A percentile compares a stretch with the other conserved stretches of the same genome.
phyloP scores from a whole-genome alignment of 1,140 invertebrate genomes.

The Aphis craccivora region DNA sequence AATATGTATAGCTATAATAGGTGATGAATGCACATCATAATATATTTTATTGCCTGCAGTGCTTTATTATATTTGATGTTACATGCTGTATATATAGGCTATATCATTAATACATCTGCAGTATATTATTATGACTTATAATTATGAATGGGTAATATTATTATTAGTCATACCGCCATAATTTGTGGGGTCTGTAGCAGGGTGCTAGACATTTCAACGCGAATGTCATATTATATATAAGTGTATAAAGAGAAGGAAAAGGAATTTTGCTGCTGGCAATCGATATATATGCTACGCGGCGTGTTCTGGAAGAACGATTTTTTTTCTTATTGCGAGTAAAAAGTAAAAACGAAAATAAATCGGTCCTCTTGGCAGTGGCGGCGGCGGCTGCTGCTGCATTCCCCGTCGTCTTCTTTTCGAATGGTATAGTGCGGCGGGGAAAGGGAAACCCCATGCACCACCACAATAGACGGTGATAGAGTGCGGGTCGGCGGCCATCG shows the following conservation, averaged over 20 bases:
- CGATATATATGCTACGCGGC: not conserved
- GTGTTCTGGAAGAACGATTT: not conserved
- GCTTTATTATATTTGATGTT: too few species aligned
- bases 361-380: not conserved
- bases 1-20: too few species aligned
- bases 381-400: not conserved
- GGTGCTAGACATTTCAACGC: not conserved
- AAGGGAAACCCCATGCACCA: not conserved
- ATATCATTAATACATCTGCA: not conserved
- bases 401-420: not conserved
- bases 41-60: too few species aligned
- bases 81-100: too few species aligned
- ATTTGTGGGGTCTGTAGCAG: not conserved
- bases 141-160: not conserved
- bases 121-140: not conserved
- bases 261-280: not conserved
- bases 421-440: not conserved
- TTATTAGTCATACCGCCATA: not conserved
- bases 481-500: constrained; percentile 28
- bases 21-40: too few species aligned
- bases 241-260: not conserved
- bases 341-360: constrained; percentile 2
- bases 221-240: not conserved
- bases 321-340: not conserved
- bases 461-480: not conserved